Evolutionary conservation across 2,888 invertebrate genomes (phyloP), one percentile per base, ranked within the genome.

Genomic region (Metopia argyrocephala): DNA sequence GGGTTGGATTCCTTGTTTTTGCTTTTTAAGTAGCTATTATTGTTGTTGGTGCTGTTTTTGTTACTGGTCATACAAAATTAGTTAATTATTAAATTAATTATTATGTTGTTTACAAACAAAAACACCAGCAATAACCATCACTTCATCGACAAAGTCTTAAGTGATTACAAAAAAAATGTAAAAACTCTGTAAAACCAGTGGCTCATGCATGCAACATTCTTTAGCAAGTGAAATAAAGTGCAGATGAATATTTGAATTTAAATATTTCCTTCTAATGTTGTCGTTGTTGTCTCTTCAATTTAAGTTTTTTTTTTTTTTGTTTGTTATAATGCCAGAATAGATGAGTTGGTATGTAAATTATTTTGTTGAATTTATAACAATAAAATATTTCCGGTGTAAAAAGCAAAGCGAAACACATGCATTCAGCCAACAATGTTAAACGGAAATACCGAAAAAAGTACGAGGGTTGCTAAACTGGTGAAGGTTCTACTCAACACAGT

Each of bases 81-180:
- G 85, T 86, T 86, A 87, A 87, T 87, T 85, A 86, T 87, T 86
- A 86, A 87, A 87, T 87, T 87, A 86, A 86, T 87, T 87, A 87
- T 86, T 85, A 85, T 83, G 86, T 78, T 83, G 86, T 78, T 78
- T 78, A 38, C 38, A 15, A 12, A n/a, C n/a, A n/a, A n/a, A n/a
- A n/a, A n/a, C n/a, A n/a, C n/a, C n/a, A n/a, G n/a, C n/a, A n/a
- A n/a, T n/a, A n/a, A n/a, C n/a, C n/a, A n/a, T n/a, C n/a, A 38
- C 15, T 38, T 38, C 12, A 38, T 12, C 38, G 15, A 38, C 9
- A 15, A 3, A 38, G 38, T 38, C 38, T 3, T 38, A 12, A 15
- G 38, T 38, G 38, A 15, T 15, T 15, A 38, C 15, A 12, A 38
- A 38, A 15, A 15, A 15, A 9, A 12, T 9, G 9, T 38, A 15